Evolutionary conservation across 2,888 invertebrate genomes (phyloP), one percentile per base, ranked within the genome.

Genomic region (Peribatodes rhomboidaria): DNA sequence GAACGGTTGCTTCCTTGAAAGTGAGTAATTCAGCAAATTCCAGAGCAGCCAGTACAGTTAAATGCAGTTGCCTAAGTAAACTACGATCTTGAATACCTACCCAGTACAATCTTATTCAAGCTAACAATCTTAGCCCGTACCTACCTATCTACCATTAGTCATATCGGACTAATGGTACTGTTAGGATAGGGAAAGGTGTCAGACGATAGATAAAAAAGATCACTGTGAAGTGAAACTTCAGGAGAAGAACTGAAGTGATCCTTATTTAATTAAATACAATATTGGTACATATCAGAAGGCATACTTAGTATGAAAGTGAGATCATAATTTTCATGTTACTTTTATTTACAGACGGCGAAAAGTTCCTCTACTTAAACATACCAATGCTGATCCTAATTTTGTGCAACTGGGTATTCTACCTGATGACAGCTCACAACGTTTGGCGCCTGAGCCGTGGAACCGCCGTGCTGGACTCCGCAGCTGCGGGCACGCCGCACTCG

Each of bases 341-440:
- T 20, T 2, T 4, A 10, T 10, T 42, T 11, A 2, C 71, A 92
- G 92, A 77, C 50, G 88, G 85, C 1, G 81, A 81, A 47, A 89
- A 89, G 66, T 61, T 90, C 0, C 56, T 89, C 0, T 92, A 92
- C 65, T 73, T 92, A 3, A 91, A 91, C 67, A 70, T 79, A 1
- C 92, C 92, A 0, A 90, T 92, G 89, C 61, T 92, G 69, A 82
- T 90, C 47, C 69, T 92, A 54, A 88, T 88, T 20, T 1, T 86
- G 2, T 79, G 79, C 62, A 92, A 92, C 76, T 90, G 90, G 90
- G 39, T 88, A 35, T 86, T 92, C 70, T 92, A 83, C 73, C 42
- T 88, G 55, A 87, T 92, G 90, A 92, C 92, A 0, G 87, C 88
- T 0, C 90, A 86, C 71, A 91, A 92, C 66, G 81, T 92, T 62